Evolutionary conservation across 2,113 vertebrate genomes (phyloP), one percentile per base, ranked within the genome.

Genomic region (Syngnathus floridae): DNA sequence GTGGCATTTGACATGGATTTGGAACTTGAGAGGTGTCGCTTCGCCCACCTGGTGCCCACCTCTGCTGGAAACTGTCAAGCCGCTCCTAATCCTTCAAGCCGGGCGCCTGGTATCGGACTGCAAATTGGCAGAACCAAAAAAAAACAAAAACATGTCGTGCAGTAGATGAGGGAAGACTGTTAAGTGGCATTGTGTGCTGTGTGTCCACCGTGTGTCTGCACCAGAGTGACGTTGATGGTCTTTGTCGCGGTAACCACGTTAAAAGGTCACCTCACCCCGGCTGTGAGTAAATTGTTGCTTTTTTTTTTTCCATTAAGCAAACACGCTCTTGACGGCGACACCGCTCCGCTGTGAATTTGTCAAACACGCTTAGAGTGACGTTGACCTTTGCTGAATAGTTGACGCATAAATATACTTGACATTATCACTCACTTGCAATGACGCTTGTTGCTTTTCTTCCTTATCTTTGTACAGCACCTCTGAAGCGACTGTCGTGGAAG

Each of bases 381-480:
- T 21, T 81, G 78, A 84, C 78, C 65, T 84, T 84, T 86, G 21
- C 62, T 55, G 41, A 38, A 61, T 58, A 51, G 31, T 60, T 75
- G 56, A 77, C 71, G 48, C 68, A 40, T 71, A 64, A 76, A 76
- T 71, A 65, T 40, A 56, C 37, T 69, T 38, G 17, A 55, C 40
- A 16, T 55, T 52, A 56, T 69, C 52, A 60, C 49, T 54, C 61
- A 55, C 46, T 68, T 14, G 56, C 37, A 21, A 40, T 56, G 59
- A 43, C 59, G 14, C 59, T 45, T 26, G 59, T 12, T 61, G 59
- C 21, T 61, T 43, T 41, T 43, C 37, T 43, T 41, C 40, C 4
- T 35, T 40, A 11, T 40, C 19, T 17, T 13, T 52, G 17, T 7
- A 48, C 5, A 26, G 7, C 4, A 4, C 48, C 16, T 14, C 55